Evolutionary conservation across 2,113 vertebrate genomes (phyloP), one percentile per base, ranked within the genome.

Genomic region (Anarrhichthys ocellatus): DNA sequence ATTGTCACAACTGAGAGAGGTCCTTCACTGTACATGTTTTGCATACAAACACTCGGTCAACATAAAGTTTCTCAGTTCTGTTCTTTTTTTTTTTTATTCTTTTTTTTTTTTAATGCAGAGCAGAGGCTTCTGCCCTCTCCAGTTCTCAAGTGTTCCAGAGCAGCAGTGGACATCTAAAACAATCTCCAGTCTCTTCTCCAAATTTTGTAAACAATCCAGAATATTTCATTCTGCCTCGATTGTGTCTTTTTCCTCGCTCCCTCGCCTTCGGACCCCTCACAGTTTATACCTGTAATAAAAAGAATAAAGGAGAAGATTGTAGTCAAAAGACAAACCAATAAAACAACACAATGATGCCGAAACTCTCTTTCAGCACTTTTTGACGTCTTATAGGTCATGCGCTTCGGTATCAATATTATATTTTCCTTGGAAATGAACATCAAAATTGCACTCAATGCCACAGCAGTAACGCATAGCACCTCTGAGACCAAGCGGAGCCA

Each of bases 131-230:
- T 78, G 87, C 83, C 88, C 83, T 83, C 91, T 96, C 94, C 95
- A 95, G 95, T 97, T 95, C 95, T 95, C 95, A 96, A 96, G 96
- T 95, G 96, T 94, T 96, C 95, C 96, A 97, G 96, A 98, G 97
- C 97, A 98, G 98, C 97, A 96, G 94, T 95, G 96, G 96, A 95
- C 95, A 93, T 96, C 94, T 93, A 93, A 94, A 94, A 96, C 96
- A 94, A 95, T 96, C 96, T 92, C 90, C 95, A 95, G 96, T 97
- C 96, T 96, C 89, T 85, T 88, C 88, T 96, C 95, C 70, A 87
- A 80, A 85, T 93, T 94, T 98, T 98, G 97, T 99, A 99, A 99
- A 99, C 98, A 98, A 96, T 96, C 96, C 96, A 96, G 95, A 96
- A 96, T 95, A 93, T 88, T 69, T 73, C n/a, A 87, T 90, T 94